Conservation (phyloP, 1,140 invertebrate genomes). For the Drosophila guanche region DNA sequence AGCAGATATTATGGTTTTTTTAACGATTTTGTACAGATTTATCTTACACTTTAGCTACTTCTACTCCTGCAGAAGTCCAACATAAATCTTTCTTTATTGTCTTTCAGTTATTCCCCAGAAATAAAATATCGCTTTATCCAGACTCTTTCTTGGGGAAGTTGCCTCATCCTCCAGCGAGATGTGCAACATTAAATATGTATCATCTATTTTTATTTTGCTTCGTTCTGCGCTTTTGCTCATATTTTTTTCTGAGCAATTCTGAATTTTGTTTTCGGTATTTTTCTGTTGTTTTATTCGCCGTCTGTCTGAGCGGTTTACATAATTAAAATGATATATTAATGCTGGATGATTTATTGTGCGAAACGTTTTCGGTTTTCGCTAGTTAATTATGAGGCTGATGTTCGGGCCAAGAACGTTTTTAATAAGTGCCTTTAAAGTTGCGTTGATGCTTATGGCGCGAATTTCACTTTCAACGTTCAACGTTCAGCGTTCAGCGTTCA, state of each 20-base stretch:
- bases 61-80: too few species aligned
- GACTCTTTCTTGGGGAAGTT: not conserved
- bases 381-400: constrained; percentile 38
- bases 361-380: constrained; percentile 44
- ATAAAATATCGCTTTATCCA: too few species aligned
- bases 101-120: too few species aligned
- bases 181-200: too few species aligned
- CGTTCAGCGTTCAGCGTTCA: constrained; percentile 37
- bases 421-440: constrained; percentile 6
- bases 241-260: not conserved
- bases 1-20: too few species aligned
- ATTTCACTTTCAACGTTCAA: constrained; percentile 31
- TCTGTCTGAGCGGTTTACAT: constrained; percentile 24
- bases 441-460: not conserved
- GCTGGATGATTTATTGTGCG: constrained; percentile 58
- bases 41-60: too few species aligned
- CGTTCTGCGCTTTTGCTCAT: constrained; percentile 3
- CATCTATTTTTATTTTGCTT: too few species aligned
- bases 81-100: too few species aligned
- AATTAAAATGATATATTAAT: constrained; percentile 64
- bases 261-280: constrained; percentile 5
- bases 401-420: constrained; percentile 53
- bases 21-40: too few species aligned
- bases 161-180: too few species aligned
- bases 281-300: constrained; percentile 5